Evolutionary conservation across 2,888 invertebrate genomes (phyloP), one percentile per base, ranked within the genome.

Genomic region (Cyrtodaria siliqua): DNA sequence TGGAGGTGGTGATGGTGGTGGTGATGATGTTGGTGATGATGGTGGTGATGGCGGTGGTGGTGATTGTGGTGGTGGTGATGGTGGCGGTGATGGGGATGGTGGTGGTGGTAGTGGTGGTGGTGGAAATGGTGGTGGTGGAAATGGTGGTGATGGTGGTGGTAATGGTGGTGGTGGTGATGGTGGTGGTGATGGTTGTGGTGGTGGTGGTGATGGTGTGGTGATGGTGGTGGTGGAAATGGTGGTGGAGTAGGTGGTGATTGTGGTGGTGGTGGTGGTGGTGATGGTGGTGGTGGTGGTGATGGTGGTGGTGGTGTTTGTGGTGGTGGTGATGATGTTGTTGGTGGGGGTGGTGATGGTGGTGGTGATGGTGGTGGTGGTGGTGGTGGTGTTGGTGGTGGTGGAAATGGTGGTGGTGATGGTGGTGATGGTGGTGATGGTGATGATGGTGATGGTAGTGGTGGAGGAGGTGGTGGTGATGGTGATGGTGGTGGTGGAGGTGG

Each of bases 161-260:
- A 29, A 8, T 49, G 27, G 9, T 26, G 26, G 29, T 57, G 38
- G 50, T 55, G 61, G 59, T 75, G 61, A 57, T 64, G 53, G 57
- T 66, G 66, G 66, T 76, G 59, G 52, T 75, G 76, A 52, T 76
- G 53, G 59, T 59, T 66, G 59, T 73, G 61, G 66, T 64, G 61
- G 66, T 59, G 66, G 60, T 64, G 76, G 60, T 64, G 61, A 40
- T 71, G 62, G 59, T 63, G 59, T 63, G 52, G 59, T 64, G 76
- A 66, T 64, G 16, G 33, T 33, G 20, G 63, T 33, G 12, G 4
- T 33, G 33, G 33, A 12, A 33, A 12, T 33, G 33, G 12, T 33
- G 12, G 33, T 33, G 66, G n/a, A n/a, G n/a, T n/a, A n/a, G n/a
- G n/a, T n/a, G n/a, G n/a, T n/a, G n/a, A n/a, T 49, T 77, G 50